phyloP scores from a whole-genome alignment of 2,888 invertebrate genomes.

The Ochropleura plecta region DNA sequence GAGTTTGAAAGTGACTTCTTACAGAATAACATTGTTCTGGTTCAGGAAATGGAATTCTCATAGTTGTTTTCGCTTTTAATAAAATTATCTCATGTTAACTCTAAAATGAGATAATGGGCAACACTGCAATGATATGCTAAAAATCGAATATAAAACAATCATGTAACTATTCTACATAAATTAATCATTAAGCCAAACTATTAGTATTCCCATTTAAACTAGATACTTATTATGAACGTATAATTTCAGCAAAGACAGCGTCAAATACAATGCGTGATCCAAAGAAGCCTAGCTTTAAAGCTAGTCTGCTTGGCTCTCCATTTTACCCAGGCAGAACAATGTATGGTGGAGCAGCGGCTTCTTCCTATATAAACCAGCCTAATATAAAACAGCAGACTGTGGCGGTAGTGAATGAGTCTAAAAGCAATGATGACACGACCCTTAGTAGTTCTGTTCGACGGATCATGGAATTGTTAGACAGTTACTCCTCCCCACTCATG shows the following conservation, averaged over 20 bases:
- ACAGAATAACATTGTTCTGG: slow-evolving; percentile 7
- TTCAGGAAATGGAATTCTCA: not conserved
- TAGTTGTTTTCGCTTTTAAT: slow-evolving; percentile 1
- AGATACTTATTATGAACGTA: slow-evolving; percentile 27
- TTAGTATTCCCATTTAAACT: slow-evolving; percentile 19
- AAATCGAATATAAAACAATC: slow-evolving; percentile 5
- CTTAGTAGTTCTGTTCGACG: slow-evolving; percentile 94
- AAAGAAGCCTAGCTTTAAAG: slow-evolving; percentile 80
- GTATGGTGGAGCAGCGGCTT: slow-evolving; percentile 93
- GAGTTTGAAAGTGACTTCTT: slow-evolving; percentile 14
- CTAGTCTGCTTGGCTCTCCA: slow-evolving; percentile 89
- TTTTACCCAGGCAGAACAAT: slow-evolving; percentile 94
- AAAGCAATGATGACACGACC: slow-evolving; percentile 68
- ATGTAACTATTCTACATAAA: slow-evolving; percentile 6
- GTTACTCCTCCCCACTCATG: slow-evolving; percentile 94
- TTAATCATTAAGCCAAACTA: not conserved
- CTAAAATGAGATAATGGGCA: not conserved
- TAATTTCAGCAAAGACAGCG: slow-evolving; percentile 78
- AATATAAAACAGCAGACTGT: slow-evolving; percentile 76
- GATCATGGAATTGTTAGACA: slow-evolving; percentile 95
- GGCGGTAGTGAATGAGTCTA: slow-evolving; percentile 73
- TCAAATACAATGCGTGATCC: slow-evolving; percentile 80
- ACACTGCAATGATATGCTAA: not conserved
- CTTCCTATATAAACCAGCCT: slow-evolving; percentile 89
- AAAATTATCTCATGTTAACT: slow-evolving; percentile 1